Evolutionary conservation across 2,113 vertebrate genomes (phyloP).

Genomic region (Oplegnathus fasciatus): DNA sequence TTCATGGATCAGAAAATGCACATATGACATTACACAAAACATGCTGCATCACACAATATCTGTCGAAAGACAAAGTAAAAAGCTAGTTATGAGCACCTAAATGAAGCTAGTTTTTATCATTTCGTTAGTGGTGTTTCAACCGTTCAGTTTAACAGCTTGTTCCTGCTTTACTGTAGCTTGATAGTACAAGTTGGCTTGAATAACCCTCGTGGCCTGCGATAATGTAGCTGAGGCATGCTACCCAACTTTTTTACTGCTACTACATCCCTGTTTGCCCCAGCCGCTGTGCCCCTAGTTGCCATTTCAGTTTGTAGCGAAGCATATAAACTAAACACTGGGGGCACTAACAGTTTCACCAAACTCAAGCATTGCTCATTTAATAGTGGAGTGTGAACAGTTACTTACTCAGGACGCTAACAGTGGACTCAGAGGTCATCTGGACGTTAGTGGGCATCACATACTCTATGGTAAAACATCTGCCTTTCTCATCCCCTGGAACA

Average conservation of each 20-base stretch:
- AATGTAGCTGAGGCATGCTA: background rate
- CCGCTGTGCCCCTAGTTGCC: background rate
- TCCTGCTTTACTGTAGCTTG: background rate
- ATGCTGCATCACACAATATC: background rate
- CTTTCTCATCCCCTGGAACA: slow-evolving; percentile 92
- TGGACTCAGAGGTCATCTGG: slow-evolving; percentile 95
- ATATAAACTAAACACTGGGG: too few species aligned
- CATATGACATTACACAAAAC: background rate
- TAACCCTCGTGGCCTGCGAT: background rate
- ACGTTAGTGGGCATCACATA: slow-evolving; percentile 95
- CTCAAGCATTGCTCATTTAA: background rate
- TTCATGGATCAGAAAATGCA: background rate
- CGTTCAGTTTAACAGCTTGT: background rate
- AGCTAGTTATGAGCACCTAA: background rate
- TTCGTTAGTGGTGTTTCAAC: background rate
- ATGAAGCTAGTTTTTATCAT: background rate
- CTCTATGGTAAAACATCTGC: slow-evolving; percentile 96
- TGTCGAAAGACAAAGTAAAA: background rate
- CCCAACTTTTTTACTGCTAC: background rate
- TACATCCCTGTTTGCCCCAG: background rate
- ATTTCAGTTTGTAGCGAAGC: too few species aligned
- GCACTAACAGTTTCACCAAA: background rate
- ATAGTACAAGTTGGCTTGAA: background rate
- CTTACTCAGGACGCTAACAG: slow-evolving; percentile 95
- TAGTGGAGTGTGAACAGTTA: slow-evolving; percentile 31